Base-by-base conservation (phyloP, 1,140 invertebrate species). In the Akabosia matsudoensis region DNA sequence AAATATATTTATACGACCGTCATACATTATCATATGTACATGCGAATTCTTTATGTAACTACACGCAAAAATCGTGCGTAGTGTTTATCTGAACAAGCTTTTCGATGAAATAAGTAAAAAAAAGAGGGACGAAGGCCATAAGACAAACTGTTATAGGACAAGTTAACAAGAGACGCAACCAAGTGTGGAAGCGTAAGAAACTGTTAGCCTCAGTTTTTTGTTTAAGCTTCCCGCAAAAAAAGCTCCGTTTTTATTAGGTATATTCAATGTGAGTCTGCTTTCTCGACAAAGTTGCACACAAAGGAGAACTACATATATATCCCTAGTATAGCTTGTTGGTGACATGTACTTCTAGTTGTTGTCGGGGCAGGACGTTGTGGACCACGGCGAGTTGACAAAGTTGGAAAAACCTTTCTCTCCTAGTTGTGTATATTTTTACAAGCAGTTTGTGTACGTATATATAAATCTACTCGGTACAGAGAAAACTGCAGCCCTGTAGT, bases 401-500 rank as follows among this genome's bases (percentile, higher is more conserved):
- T 30, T 67, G 61, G 61, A 67, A 30, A 67, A 67, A 67, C 28
- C 61, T 67, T 67, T 67, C 4, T 67, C 54, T 30, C 61, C 7
- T 67, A 28, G 7, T 30, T 30, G 28, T 67, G 3, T 31, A 30
- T 67, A 61, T 61, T n/a, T n/a, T n/a, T n/a, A n/a, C n/a, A n/a
- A n/a, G n/a, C n/a, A n/a, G n/a, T n/a, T n/a, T n/a, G n/a, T 45
- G 18, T 45, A 45, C 37, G 37, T 45, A 18, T 45, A 45, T 45
- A 45, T 45, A 18, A 10, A 45, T 45, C 7, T 45, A 45, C 18
- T 7, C 18, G 7, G 37, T 45, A 45, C 18, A 45, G 28, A 64
- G 56, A 64, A 22, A 28, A 72, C 2, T 16, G 37, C 26, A 73
- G 61, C 37, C 56, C 51, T 70, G 75, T 52, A 76, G 75, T 71